phyloP scores from a whole-genome alignment of 2,888 invertebrate genomes.

The Lasioglossum villosulum region DNA sequence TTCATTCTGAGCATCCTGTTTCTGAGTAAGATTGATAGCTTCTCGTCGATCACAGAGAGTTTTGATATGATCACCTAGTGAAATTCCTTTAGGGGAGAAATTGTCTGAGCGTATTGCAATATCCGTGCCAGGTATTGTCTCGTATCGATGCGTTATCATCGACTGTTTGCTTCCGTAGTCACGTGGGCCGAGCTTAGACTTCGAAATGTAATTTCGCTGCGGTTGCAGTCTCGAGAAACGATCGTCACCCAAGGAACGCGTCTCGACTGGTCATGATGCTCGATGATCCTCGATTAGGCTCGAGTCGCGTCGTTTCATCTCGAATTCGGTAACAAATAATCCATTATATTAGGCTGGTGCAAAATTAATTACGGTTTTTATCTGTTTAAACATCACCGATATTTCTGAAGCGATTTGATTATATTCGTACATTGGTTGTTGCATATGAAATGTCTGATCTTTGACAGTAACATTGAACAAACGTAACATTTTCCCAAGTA shows the following conservation, averaged over 20 bases:
- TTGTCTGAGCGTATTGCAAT: constrained; percentile 36
- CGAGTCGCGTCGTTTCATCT: neutral
- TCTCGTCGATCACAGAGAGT: constrained; percentile 83
- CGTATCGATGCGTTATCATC: constrained; percentile 49
- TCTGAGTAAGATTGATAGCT: constrained; percentile 76
- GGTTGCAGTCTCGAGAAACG: neutral
- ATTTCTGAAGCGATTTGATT: neutral
- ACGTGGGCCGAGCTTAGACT: neutral
- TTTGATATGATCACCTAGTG: constrained; percentile 79
- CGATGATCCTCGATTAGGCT: neutral
- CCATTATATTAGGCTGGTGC: neutral
- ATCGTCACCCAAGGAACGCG: constrained; percentile 9
- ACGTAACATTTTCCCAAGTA: too few species aligned
- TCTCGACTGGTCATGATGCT: neutral
- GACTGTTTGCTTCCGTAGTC: constrained; percentile 31
- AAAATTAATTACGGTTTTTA: neutral
- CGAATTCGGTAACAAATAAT: neutral
- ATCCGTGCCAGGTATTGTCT: constrained; percentile 53
- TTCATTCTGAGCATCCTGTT: constrained; percentile 2
- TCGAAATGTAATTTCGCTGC: constrained; percentile 31
- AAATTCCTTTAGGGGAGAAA: constrained; percentile 36
- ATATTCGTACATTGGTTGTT: neutral
- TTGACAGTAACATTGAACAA: too few species aligned
- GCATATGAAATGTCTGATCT: neutral
- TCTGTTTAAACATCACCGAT: neutral